Evolutionary conservation across 1,140 invertebrate genomes (phyloP), one percentile per base, ranked within the genome.

Genomic region (Ditylenchus dipsaci): DNA sequence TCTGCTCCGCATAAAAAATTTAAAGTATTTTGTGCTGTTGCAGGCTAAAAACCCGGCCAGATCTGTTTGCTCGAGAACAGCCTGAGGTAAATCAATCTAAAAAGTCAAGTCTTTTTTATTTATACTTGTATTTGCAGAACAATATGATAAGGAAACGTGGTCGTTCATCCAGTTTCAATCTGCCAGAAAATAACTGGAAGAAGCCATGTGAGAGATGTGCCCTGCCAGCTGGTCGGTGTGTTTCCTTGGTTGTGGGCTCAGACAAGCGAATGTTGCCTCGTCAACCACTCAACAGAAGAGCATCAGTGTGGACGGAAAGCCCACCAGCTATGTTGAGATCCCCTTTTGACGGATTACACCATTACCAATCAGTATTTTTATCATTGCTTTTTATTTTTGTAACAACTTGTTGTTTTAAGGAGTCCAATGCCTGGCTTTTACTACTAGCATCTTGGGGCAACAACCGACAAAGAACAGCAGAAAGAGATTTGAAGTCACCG

Each of bases 401-500:
- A 17, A 38, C 26, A 61, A 67, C 8, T 33, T 29, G 29, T 47
- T 63, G 30, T 27, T 38, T 61, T 68, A 66, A 63, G 68, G 73
- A 75, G 21, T 76, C 73, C 21, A 75, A 78, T 61, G 73, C 73
- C 11, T 74, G 76, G 63, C 60, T 78, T 19, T 69, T 78, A 23
- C 47, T 75, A 45, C 38, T 75, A 0, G 73, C 76, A 30, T 77
- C 71, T n/a, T 75, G 73, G 73, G 72, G 74, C 1, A 45, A 75
- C 15, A 69, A 53, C 7, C 73, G 29, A 53, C 67, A 26, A 30
- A 61, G 57, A 56, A 67, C 65, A 60, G 21, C 66, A 21, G 8
- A 23, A 60, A 64, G 19, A 1, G 33, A 23, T 29, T 27, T 27
- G 3, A 53, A 19, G 23, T 21, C 49, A 53, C 59, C 59, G 38